These are phyloP conservation scores for Sceloporus undulatus DNA, from an alignment of 2,113 vertebrate genomes.

Conservation along the genomic window DNA sequence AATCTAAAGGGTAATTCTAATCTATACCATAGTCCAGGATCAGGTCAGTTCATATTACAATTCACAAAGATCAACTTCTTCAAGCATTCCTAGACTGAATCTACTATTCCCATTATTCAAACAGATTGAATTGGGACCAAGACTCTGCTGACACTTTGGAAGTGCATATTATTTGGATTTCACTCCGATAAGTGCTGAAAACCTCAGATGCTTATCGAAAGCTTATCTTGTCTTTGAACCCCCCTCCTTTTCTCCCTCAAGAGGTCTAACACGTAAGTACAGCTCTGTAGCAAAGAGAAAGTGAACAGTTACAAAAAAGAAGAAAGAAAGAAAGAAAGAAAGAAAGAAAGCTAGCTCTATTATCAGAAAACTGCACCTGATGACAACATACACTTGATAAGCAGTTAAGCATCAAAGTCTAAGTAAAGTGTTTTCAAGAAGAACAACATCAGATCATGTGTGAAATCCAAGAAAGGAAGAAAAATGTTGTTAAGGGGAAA, in stretches of 20 bases:
- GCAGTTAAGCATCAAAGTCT: conserved; percentile 66
- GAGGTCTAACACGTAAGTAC: conserved; percentile 55
- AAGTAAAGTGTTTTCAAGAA: conserved; percentile 63
- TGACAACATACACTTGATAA: conserved; percentile 49
- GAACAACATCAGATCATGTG: conserved; percentile 63
- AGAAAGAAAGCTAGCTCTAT: conserved; percentile 32
- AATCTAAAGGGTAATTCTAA: not conserved
- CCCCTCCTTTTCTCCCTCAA: conserved; percentile 30
- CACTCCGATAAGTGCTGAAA: conserved; percentile 72
- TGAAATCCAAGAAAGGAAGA: conserved; percentile 60
- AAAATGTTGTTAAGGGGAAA: conserved; percentile 60
- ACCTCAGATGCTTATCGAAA: conserved; percentile 72
- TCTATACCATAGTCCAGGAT: not conserved
- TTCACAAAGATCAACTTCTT: not conserved
- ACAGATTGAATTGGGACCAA: not conserved
- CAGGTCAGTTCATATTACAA: not conserved
- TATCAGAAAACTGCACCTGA: conserved; percentile 68
- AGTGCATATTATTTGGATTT: conserved; percentile 47
- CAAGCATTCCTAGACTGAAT: not conserved
- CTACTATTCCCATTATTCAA: not conserved
- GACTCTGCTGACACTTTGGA: conserved; percentile 44
- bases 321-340: not conserved
- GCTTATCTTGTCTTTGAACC: conserved; percentile 74
- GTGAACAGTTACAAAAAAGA: conserved; percentile 39
- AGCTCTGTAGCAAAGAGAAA: conserved; percentile 57